phyloP scores from a whole-genome alignment of 2,888 invertebrate species.

The Andrena bicolor region DNA sequence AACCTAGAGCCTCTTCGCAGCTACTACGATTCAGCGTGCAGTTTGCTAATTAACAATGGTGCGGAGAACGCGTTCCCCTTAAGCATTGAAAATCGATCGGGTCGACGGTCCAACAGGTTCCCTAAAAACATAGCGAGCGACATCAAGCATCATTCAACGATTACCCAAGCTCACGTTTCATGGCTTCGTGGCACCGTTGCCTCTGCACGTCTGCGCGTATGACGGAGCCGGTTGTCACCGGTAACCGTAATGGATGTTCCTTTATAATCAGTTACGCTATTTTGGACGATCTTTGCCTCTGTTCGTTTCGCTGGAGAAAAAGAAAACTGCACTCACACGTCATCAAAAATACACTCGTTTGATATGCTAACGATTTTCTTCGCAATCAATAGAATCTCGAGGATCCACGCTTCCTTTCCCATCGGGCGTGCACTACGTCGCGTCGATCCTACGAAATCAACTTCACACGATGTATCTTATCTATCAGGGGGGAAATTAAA shows the following conservation, averaged over 20 bases:
- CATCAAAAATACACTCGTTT: slow-evolving; percentile 67
- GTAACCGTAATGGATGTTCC: not conserved
- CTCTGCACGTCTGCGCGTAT: not conserved
- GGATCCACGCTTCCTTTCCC: slow-evolving; percentile 9
- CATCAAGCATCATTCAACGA: not conserved
- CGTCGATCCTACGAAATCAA: slow-evolving; percentile 36
- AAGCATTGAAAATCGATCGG: slow-evolving; percentile 13
- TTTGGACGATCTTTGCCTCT: slow-evolving; percentile 57
- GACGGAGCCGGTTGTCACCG: not conserved
- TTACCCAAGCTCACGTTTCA: not conserved
- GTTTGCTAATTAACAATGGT: slow-evolving; percentile 13
- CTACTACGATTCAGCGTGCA: not conserved
- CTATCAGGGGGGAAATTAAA: slow-evolving; percentile 17
- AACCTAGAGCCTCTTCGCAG: not conserved
- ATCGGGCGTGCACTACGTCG: not conserved
- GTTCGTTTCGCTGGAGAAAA: slow-evolving; percentile 38
- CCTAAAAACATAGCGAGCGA: not conserved
- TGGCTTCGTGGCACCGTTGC: not conserved
- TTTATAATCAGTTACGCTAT: slow-evolving; percentile 43
- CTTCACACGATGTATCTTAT: slow-evolving; percentile 26
- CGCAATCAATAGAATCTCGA: slow-evolving; percentile 27
- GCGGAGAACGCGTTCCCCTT: slow-evolving; percentile 2
- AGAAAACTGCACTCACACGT: slow-evolving; percentile 51
- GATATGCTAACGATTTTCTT: slow-evolving; percentile 57
- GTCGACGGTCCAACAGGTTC: not conserved